Evolutionary conservation across 2,797 vertebrate species (phyloP).

Genomic region (Lepidocolaptes lacrymiger): DNA sequence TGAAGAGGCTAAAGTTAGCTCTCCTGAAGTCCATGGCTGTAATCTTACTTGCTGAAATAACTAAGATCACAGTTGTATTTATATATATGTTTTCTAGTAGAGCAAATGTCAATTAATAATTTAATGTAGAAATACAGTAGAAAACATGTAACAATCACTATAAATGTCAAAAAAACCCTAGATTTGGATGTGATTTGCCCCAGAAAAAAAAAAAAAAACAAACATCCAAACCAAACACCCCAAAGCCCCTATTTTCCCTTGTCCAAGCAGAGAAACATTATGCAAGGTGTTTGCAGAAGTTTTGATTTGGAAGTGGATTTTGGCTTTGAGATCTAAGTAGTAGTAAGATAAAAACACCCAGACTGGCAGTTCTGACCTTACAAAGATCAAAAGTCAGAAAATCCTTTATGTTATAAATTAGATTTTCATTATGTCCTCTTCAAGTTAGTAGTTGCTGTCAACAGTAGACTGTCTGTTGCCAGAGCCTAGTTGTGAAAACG

Average conservation of each 20-base stretch:
- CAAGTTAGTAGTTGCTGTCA: background rate
- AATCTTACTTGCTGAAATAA: background rate
- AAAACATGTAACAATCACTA: background rate
- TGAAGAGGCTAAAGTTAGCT: background rate
- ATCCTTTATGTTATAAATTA: background rate
- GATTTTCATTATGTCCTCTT: background rate
- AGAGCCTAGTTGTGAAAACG: background rate
- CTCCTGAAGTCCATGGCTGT: background rate
- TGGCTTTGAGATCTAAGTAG: background rate
- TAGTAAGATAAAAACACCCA: background rate
- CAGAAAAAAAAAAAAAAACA: background rate
- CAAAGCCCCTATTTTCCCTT: fast-evolving
- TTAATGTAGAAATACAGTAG: background rate
- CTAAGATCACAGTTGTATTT: background rate
- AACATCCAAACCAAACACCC: fast-evolving
- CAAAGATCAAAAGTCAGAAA: background rate
- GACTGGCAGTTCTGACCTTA: background rate
- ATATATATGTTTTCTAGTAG: background rate
- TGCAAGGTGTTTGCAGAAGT: background rate
- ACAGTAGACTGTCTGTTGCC: background rate
- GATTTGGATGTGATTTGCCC: background rate
- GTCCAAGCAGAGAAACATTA: background rate
- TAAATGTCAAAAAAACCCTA: background rate
- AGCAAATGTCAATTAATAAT: background rate
- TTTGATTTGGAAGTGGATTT: background rate